Evolutionary conservation across 2,113 vertebrate species (phyloP), one percentile per base, ranked within the genome.

Genomic region (Aegithalos caudatus): DNA sequence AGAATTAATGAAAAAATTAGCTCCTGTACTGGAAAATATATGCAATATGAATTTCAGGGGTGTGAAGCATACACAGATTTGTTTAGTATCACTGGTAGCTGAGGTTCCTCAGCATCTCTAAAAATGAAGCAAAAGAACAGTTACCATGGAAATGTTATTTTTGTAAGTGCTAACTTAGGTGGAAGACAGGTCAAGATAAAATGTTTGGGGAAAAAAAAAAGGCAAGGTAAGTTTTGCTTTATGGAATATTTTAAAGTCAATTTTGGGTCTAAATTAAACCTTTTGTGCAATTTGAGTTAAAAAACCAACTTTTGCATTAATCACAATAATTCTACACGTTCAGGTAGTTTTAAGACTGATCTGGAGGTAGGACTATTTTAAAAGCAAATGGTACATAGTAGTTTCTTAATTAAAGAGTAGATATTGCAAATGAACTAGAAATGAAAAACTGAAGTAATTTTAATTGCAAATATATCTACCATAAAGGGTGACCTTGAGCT

Each of bases 81-180:
- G 51, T 96, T 92, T 90, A 87, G 33, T 91, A 65, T 64, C 70
- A 56, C 61, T 82, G 81, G 88, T 65, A 80, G 61, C 70, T 89
- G 81, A 91, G 74, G 92, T 95, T 95, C 90, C 38, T 72, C 79
- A 96, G 78, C 81, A 65, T 82, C 90, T 91, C 95, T 93, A 76
- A 93, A 97, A 94, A 90, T 57, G 90, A 94, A 96, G 61, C 53
- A 88, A 85, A 93, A 80, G 92, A 90, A 88, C 85, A 88, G 92
- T 97, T 95, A 91, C 96, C 94, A 97, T 96, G 92, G 95, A 96
- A 96, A 96, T 94, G 79, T 92, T 95, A 82, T 88, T 94, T 94
- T 85, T 94, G 19, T 72, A 78, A 94, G 81, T 87, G 78, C n/a
- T 60, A 93, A 76, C 90, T 91, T 93, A 85, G 74, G 96, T 96